These are phyloP conservation scores for Ornithorhynchus anatinus DNA, from an alignment of 2,113 vertebrate genomes.

Conservation along the genomic window DNA sequence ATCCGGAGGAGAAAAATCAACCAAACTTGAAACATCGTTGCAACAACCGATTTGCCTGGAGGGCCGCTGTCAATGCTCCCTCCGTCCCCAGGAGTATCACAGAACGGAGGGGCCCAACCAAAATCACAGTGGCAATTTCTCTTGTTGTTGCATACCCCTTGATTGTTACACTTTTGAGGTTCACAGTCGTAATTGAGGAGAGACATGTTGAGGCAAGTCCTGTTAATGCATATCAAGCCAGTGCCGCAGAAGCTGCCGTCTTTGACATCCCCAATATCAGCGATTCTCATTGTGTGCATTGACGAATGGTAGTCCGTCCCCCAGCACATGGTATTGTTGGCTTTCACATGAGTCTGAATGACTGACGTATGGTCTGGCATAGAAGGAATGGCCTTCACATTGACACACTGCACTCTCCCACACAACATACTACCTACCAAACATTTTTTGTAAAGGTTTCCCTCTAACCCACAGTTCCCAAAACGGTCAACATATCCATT, in stretches of 20 bases:
- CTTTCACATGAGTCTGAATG: background rate
- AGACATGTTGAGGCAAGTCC: background rate
- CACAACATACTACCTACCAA: background rate
- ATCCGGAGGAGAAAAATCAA: too few species aligned
- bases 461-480: conserved; percentile 13
- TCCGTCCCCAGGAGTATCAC: conserved; percentile 65
- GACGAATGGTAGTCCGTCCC: background rate
- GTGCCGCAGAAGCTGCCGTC: conserved; percentile 34
- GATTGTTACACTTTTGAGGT: background rate
- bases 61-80: conserved; percentile 81
- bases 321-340: conserved; percentile 27
- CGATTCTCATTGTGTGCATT: background rate
- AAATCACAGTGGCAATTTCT: conserved; percentile 76
- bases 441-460: background rate
- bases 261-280: background rate
- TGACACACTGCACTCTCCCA: conserved; percentile 44
- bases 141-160: conserved; percentile 53
- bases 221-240: conserved; percentile 19
- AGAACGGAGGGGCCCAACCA: conserved; percentile 78
- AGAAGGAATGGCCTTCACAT: background rate
- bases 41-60: too few species aligned
- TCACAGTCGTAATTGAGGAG: background rate
- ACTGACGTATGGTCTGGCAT: background rate
- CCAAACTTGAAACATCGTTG: too few species aligned
- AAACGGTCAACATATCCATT: conserved; percentile 24